Base-by-base conservation (phyloP, 2,797 vertebrate species). In the Amniataba percoides region DNA sequence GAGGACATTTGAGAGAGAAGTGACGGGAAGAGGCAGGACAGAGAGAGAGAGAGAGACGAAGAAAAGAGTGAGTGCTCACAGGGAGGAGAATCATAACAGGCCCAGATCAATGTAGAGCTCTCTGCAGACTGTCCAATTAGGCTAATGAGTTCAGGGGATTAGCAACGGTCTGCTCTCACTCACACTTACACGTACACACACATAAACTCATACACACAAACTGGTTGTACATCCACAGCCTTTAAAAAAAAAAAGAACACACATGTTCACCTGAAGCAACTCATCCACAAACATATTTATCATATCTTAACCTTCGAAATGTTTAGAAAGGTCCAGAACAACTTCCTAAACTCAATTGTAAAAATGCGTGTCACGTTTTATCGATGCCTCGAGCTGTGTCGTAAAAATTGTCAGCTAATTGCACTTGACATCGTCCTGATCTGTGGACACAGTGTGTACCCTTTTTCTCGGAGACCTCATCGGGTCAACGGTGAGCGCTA, bases 131-230 rank as follows among this genome's bases (percentile, higher is more conserved):
- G 85, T 85, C 90, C 91, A 93, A 93, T 94, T 94, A 93, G 87
- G 67, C 88, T 92, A 93, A 94, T 92, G 88, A 92, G 87, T 91
- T 80, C 80, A 80, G 77, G 64, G 79, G 84, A 94, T 92, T 91
- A 89, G 83, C 84, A 77, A 19, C 11, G 19, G 51, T 61, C 82
- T 42, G 3, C 68, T 31, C 70, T 57, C 59, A 46, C 71, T 39
- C 72, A 48, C 53, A 25, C 70, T 51, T 45, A 57, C 42, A 56
- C 65, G 60, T 43, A 57, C 39, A 59, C 56, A 36, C 58, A 69
- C 57, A 59, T 31, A 31, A 3, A 31, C 13, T 1, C 45, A 62
- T n/a, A 23, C 25, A 0, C n/a, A 21, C 43, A 67, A 36, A 48
- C 49, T 66, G 25, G 60, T 73, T 72, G 27, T 48, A 59, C 42